Evolutionary conservation across 2,797 vertebrate genomes (phyloP).

Genomic region (Anolis apletophallus): DNA sequence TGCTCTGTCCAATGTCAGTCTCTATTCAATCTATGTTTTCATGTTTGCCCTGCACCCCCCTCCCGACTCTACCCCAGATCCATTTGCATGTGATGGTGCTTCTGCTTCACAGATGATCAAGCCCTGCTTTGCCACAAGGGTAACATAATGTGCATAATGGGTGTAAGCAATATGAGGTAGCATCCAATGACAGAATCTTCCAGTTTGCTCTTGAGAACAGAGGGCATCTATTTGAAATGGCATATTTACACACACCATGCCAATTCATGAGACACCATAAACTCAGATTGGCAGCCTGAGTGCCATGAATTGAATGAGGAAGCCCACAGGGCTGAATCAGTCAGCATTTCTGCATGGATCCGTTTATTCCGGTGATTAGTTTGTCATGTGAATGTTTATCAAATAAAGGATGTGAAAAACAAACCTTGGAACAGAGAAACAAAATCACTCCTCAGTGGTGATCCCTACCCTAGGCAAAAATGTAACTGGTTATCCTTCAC

Average conservation of each 20-base stretch:
- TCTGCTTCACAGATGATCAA: background rate
- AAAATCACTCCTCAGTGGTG: background rate
- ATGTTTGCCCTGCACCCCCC: background rate
- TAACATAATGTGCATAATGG: background rate
- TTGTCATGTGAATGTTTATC: background rate
- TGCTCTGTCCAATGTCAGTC: background rate
- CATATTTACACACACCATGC: background rate
- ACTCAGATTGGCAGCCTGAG: background rate
- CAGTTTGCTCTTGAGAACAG: background rate
- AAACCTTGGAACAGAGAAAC: background rate
- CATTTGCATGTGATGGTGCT: background rate
- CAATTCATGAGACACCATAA: background rate
- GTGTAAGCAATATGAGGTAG: background rate
- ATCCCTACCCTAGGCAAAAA: background rate
- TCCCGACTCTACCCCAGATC: background rate
- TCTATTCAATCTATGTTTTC: background rate
- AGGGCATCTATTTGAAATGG: background rate
- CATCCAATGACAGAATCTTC: background rate
- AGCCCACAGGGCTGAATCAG: background rate
- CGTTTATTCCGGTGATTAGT: background rate
- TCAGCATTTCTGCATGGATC: background rate
- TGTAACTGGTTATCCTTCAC: background rate
- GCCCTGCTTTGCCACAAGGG: background rate
- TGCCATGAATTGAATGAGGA: background rate
- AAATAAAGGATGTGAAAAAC: background rate